Percentiles rank a stretch among this genome's conserved stretches.
Conservation (phyloP, 2,797 vertebrate species). For the Sebastiscus tertius region DNA sequence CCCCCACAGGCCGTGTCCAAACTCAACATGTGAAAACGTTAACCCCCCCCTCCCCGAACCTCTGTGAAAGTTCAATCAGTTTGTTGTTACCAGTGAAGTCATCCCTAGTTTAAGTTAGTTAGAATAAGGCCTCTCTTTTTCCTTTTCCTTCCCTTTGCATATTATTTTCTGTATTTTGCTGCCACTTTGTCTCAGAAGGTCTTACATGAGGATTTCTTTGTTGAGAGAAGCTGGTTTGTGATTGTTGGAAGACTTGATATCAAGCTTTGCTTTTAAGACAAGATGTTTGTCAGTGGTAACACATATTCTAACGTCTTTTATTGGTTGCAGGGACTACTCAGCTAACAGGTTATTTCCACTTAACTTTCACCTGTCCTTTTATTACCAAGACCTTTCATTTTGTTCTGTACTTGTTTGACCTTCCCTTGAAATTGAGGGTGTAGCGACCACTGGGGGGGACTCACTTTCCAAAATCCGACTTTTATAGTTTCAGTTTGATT, state of each 20-base stretch:
- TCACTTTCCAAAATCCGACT: background rate
- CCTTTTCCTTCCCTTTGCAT: background rate
- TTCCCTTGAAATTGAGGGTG: background rate
- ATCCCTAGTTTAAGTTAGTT: constrained; percentile 5
- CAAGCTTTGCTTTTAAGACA: constrained; percentile 6
- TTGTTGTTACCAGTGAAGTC: background rate
- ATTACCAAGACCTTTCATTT: background rate
- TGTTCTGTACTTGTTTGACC: background rate
- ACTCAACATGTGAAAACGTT: constrained; percentile 17
- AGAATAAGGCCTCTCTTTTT: constrained; percentile 42
- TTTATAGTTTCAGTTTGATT: background rate
- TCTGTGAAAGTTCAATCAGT: background rate
- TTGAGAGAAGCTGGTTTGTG: background rate
- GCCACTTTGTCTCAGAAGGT: background rate
- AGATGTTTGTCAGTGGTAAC: background rate
- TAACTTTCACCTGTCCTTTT: background rate
- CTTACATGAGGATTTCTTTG: background rate
- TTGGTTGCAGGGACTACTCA: background rate
- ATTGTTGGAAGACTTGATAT: background rate
- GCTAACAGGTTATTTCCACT: background rate
- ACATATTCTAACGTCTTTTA: background rate
- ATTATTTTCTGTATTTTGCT: constrained; percentile 3
- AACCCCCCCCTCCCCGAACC: background rate
- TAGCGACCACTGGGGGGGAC: background rate
- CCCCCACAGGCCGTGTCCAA: constrained; percentile 50